Evolutionary conservation across 2,797 vertebrate genomes (phyloP).

Genomic region (Falco berigora): DNA sequence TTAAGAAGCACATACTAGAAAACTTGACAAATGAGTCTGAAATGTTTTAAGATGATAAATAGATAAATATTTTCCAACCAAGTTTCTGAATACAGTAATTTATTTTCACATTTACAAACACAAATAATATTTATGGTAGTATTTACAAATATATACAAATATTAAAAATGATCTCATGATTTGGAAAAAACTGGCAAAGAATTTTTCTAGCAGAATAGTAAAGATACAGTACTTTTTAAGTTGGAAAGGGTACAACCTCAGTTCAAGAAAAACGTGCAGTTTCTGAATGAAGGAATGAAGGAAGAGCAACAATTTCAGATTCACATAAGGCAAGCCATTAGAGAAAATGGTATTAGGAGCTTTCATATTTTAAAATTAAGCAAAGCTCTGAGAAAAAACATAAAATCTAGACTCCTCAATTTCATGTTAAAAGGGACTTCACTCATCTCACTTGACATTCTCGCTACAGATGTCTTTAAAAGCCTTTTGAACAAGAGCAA

Average conservation of each 20-base stretch:
- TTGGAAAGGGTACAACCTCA: not conserved
- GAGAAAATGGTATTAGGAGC: not conserved
- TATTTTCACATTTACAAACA: conserved; percentile 63
- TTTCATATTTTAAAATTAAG: not conserved
- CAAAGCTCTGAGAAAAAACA: not conserved
- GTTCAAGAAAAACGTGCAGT: not conserved
- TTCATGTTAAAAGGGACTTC: not conserved
- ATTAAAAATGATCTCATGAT: not conserved
- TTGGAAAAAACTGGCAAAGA: not conserved
- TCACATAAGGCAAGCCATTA: not conserved
- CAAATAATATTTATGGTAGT: conserved; percentile 45
- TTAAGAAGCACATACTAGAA: not conserved
- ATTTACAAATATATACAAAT: conserved; percentile 68
- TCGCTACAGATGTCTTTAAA: not conserved
- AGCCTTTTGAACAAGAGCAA: not conserved
- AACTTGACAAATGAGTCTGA: not conserved
- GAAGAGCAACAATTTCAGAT: not conserved
- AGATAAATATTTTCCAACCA: not conserved
- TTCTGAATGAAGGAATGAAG: not conserved
- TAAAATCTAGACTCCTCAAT: not conserved
- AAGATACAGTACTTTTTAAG: not conserved
- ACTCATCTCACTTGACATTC: not conserved
- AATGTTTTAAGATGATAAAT: not conserved
- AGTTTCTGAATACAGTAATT: conserved; percentile 14
- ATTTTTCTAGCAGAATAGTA: not conserved